Base-by-base conservation (phyloP, 2,888 invertebrate species). In the Chrysopilus asiliformis region DNA sequence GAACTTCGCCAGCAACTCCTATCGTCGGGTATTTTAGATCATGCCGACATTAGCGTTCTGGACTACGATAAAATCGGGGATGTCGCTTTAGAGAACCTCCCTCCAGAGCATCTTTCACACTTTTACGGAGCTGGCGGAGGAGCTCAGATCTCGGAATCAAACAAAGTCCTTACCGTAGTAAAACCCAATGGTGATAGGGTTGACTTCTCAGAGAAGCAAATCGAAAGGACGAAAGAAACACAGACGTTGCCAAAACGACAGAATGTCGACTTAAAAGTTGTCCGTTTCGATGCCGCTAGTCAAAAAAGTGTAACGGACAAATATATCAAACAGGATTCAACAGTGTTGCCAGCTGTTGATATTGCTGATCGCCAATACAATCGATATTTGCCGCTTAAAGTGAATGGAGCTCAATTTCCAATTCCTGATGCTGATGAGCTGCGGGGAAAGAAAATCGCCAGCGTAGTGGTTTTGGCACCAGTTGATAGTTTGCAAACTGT, bases 51-150 rank as follows among this genome's bases (percentile, higher is more conserved):
- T 41, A 86, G 87, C 46, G 72, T 89, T 32, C 63, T 87, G 40
- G 86, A 87, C 61, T 87, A 87, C 50, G 86, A 87, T 52, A 86
- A 87, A 67, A 77, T 85, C 26, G 86, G 87, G 19, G 86, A 84
- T 43, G 84, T 84, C 36, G 79, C 83, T 4, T 65, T 87, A 34
- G 85, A 85, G 43, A 82, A 79, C 43, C 60, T 87, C 33, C 85
- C 86, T 3, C 83, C 85, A 34, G 85, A 87, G 59, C 86, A 86
- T 48, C 60, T 87, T 39, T 84, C 84, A 24, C 85, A 86, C 57
- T 85, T 87, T 60, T 86, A 84, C 52, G 75, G 79, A 14, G 81
- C 80, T n/a, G 86, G 85, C 35, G 84, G 84, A 38, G 80, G 68
- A 5, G 72, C 79, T 43, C 79, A 81, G 54, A 71, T 79, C 39